A percentile compares a stretch with the other conserved stretches of the same genome.
These are phyloP conservation scores for Discoglossus pictus DNA, from an alignment of 2,797 vertebrate genomes.

Conservation along the genomic window DNA sequence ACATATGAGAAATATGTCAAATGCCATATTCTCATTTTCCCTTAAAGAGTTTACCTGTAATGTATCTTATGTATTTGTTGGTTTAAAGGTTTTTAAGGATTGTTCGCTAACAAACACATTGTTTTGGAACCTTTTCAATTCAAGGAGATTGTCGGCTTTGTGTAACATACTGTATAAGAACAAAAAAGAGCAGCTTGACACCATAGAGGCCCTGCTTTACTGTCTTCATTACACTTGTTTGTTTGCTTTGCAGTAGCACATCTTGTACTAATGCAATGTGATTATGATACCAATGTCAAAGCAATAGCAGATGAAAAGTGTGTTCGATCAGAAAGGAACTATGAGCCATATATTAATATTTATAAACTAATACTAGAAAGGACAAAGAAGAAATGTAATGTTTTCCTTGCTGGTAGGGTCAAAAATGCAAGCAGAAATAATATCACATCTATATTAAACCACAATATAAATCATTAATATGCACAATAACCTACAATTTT, in stretches of 20 bases:
- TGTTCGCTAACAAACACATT: conserved; percentile 12
- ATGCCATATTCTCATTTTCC: conserved; percentile 23
- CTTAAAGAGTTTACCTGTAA: background rate
- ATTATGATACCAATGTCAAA: conserved; percentile 29
- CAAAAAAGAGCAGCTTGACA: conserved; percentile 18
- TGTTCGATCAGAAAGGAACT: conserved; percentile 5
- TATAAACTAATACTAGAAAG: background rate
- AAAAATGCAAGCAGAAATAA: too few relatives aligned
- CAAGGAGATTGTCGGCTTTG: background rate
- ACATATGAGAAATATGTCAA: too few relatives aligned
- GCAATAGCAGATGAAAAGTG: conserved; percentile 5
- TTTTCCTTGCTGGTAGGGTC: too few relatives aligned
- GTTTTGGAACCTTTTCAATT: conserved; percentile 17
- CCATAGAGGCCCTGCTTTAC: conserved; percentile 5
- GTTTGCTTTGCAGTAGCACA: conserved; percentile 24
- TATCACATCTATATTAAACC: too few relatives aligned
- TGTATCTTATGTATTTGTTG: conserved; percentile 15
- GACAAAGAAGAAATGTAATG: background rate
- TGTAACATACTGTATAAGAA: conserved; percentile 20
- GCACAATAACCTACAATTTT: too few relatives aligned
- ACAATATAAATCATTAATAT: too few relatives aligned
- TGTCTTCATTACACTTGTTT: conserved; percentile 33
- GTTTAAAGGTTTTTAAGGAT: conserved; percentile 6
- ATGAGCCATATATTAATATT: conserved; percentile 10
- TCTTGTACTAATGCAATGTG: conserved; percentile 21